Base-by-base conservation (phyloP, 2,797 vertebrate species). In the Neosilurus hyrtlii region DNA sequence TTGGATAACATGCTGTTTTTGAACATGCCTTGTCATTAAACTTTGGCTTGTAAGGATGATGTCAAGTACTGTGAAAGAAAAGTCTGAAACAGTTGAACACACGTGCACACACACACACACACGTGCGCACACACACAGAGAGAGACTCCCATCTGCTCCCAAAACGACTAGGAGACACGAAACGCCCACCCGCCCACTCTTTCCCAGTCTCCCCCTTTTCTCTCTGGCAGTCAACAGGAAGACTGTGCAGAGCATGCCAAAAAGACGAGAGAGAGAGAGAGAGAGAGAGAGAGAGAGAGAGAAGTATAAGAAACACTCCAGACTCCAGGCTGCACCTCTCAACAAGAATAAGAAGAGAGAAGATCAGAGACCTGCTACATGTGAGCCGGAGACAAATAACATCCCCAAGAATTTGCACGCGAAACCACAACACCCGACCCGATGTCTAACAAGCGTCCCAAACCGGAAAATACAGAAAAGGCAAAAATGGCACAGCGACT, bases 151-250 rank as follows among this genome's bases (percentile, higher is more conserved):
- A 63, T 54, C 52, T 59, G 26, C 73, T 51, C 54, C 62, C n/a
- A 57, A 61, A 78, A 56, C 43, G 43, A 26, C 24, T 20, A 37
- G 52, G 56, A 73, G 78, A 90, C 88, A 82, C 86, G 85, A 86
- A 86, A 91, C 89, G 87, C 88, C 86, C 87, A 88, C 87, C 89
- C 89, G 78, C 54, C 66, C 66, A 24, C 30, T 43, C 35, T 59
- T 9, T 57, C n/a, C 20, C 63, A 67, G 24, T 37, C 77, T 91
- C 90, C 87, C 89, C 91, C 90, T 86, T 89, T 90, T 84, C 90
- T 89, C 92, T 91, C 91, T 89, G 89, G 90, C 88, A 92, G 91
- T 93, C 91, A 94, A 94, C 93, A 94, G 93, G 94, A 95, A 94
- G 89, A 87, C 89, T 86, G 87, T 62, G 61, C 57, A 49, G 74